Percentiles rank a stretch among this genome's conserved stretches.
phyloP scores from a whole-genome alignment of 2,888 invertebrate genomes.

The Drosophila longiperda region DNA sequence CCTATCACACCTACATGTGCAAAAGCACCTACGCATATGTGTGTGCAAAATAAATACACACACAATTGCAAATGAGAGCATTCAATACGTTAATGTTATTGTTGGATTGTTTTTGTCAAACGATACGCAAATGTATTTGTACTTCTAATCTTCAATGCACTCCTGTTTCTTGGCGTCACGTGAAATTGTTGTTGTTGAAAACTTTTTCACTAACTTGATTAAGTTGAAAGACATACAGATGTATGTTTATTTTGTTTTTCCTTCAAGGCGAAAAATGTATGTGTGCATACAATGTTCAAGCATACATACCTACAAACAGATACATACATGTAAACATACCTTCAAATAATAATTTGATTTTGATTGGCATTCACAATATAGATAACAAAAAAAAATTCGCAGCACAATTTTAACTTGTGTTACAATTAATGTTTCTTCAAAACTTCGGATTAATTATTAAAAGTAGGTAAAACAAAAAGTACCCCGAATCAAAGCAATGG shows the following conservation, averaged over 20 bases:
- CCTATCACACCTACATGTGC: constrained; percentile 25
- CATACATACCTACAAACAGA: constrained; percentile 9
- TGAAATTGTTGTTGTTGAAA: constrained; percentile 10
- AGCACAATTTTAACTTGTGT: not conserved
- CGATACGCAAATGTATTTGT: constrained; percentile 19
- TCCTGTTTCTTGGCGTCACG: constrained; percentile 27
- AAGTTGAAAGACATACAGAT: not conserved
- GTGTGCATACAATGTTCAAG: constrained; percentile 37
- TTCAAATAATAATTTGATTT: constrained; percentile 20
- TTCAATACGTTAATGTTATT: constrained; percentile 37
- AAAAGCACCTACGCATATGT: not conserved
- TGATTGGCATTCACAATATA: not conserved
- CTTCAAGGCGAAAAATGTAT: constrained; percentile 29
- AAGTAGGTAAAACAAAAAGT: not conserved
- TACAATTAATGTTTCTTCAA: constrained; percentile 18
- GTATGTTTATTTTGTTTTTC: constrained; percentile 44
- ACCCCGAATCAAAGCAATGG: constrained; percentile 22
- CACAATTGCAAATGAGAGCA: constrained; percentile 19
- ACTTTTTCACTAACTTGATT: constrained; percentile 15
- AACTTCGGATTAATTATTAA: not conserved
- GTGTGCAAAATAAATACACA: constrained; percentile 29
- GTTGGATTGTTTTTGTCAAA: constrained; percentile 48
- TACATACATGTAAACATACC: constrained; percentile 44
- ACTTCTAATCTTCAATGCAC: constrained; percentile 24
- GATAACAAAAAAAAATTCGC: not conserved